Evolutionary conservation across 2,888 invertebrate species (phyloP), one percentile per base, ranked within the genome.

Genomic region (Incurvaria masculella): DNA sequence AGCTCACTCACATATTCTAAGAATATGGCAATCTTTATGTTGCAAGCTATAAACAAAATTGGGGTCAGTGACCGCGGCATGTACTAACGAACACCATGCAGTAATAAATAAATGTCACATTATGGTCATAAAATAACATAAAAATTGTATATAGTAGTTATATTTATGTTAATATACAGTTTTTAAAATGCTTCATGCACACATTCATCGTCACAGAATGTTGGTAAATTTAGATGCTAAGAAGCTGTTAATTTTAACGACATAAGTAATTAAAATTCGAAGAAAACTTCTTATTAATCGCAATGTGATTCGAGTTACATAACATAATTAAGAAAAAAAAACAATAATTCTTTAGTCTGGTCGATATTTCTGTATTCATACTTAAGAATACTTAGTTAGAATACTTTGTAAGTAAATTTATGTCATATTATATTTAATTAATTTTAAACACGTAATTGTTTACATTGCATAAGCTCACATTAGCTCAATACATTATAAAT

Each of bases 401-500:
- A 52, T n/a, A n/a, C n/a, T n/a, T n/a, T n/a, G n/a, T n/a, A n/a
- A n/a, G n/a, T n/a, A n/a, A n/a, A n/a, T n/a, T 44, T 47, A 38
- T 43, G 45, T 42, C 44, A 21, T 42, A 27, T 38, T 53, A 39
- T 40, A 52, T 52, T 51, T 40, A 52, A 49, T 53, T 33, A 33
- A 33, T 33, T 33, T 33, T 33, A 14, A 14, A 33, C 8, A 33
- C 14, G 33, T 33, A 33, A 33, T 11, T n/a, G n/a, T n/a, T 33
- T 14, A 33, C 14, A 14, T 3, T 14, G 14, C 11, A 4, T 14
- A 33, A 33, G 33, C 33, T 42, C 42, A 21, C 42, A 4, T 21
- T 48, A 75, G 76, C 75, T 76, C 74, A 78, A 76, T 69, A 69
- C 69, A 64, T 65, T 66, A 71, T 61, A 63, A 58, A 62, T 62